Evolutionary conservation across 2,797 vertebrate genomes (phyloP).

Genomic region (Leucoraja ocellata): DNA sequence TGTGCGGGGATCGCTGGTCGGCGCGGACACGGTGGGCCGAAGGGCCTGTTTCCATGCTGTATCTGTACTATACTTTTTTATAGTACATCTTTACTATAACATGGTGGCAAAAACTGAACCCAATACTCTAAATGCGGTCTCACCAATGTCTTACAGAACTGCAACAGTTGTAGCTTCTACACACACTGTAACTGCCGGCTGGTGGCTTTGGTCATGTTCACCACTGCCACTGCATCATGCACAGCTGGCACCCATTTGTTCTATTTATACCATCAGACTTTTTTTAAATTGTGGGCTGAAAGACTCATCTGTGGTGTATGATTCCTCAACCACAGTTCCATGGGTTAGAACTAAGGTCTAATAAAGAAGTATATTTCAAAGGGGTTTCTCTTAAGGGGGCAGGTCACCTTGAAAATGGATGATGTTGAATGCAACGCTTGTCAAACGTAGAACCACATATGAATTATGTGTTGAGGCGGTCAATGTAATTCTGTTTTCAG

Average conservation of each 20-base stretch:
- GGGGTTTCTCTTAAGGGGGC: constrained; percentile 8
- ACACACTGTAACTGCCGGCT: not conserved
- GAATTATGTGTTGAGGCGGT: not conserved
- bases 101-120: no score
- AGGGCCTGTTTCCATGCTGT: no score
- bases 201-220: constrained; percentile 23
- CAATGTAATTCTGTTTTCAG: not conserved
- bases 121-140: no score
- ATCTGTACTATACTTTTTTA: no score
- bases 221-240: constrained; percentile 5
- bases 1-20: no score
- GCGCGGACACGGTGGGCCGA: no score
- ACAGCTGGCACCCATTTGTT: constrained; percentile 36
- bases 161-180: no score
- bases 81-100: no score
- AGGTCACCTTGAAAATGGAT: not conserved
- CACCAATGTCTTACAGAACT: no score
- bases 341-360: not conserved
- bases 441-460: not conserved
- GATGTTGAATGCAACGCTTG: not conserved
- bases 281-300: constrained; percentile 23
- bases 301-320: constrained; percentile 30
- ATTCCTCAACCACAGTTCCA: constrained; percentile 25
- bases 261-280: constrained; percentile 27
- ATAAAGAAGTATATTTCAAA: not conserved